Conservation (phyloP, 1,140 invertebrate genomes). For the Monomorium pharaonis region DNA sequence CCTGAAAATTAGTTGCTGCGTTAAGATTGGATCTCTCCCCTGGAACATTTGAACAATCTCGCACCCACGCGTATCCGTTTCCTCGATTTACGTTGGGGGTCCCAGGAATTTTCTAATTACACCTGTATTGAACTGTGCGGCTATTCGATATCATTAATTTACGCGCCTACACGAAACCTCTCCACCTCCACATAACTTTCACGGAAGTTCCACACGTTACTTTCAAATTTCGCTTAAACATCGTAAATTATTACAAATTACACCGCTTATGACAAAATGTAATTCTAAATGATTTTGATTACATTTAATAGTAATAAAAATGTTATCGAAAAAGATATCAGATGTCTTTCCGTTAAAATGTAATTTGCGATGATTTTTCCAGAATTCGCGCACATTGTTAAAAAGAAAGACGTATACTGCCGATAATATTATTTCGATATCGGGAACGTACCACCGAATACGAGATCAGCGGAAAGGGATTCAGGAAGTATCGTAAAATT, state of each 20-base stretch:
- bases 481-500: constrained; percentile 37
- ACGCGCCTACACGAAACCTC: neutral
- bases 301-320: neutral
- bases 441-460: neutral
- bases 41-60: constrained; percentile 22
- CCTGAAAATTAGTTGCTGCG: constrained; percentile 23
- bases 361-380: neutral
- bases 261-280: neutral
- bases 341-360: neutral
- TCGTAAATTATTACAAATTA: neutral
- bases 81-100: neutral
- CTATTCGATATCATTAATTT: constrained; percentile 10
- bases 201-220: neutral
- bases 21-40: neutral
- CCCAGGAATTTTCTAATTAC: constrained; percentile 7
- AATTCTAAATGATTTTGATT: neutral
- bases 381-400: neutral
- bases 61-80: constrained; percentile 24
- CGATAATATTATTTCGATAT: neutral
- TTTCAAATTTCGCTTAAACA: neutral
- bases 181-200: neutral
- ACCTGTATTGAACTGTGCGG: constrained; percentile 1
- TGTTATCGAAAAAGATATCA: neutral
- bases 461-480: neutral
- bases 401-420: neutral